Base-by-base conservation (phyloP, 2,888 invertebrate species). In the Scaptomyza caliginosa region DNA sequence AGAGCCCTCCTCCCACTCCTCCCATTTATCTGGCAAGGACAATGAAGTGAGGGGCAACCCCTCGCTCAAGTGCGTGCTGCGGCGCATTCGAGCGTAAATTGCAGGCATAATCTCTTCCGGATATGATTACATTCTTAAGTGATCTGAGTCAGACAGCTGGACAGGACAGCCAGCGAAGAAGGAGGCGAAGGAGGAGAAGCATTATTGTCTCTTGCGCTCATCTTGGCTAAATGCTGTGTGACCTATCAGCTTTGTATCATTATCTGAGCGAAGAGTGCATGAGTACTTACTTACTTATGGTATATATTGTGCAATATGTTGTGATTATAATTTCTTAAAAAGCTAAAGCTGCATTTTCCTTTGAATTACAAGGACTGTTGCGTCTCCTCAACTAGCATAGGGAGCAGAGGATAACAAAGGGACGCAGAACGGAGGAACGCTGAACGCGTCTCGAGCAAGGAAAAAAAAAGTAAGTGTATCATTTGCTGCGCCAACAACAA, bases 221-320 rank as follows among this genome's bases (percentile, higher is more conserved):
- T 49, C 42, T 45, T 56, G 60, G 59, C 76, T 67, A 79, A 86
- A 76, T 65, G 85, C 76, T 88, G 89, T 88, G 89, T 89, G 89
- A 89, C 90, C 90, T 90, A 89, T 89, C 81, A 79, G 76, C 89
- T 86, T 85, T 86, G 84, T 86, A 88, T 89, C 85, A 59, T 46
- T 57, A 68, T 68, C 80, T 48, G 21, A 7, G 32, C 52, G 30
- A 34, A 56, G 43, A 36, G 60, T 43, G 57, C 58, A 55, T 40
- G 30, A 34, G 59, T 67, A 67, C n/a, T 2, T 30, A 13, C 32
- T 32, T 46, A 58, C 36, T 30, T 62, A 49, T n/a, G n/a, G n/a
- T n/a, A n/a, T n/a, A n/a, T 70, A 63, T 66, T 46, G 59, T 62
- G 76, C 71, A 84, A 88, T 84, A 77, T 86, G 78, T 74, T 85